phyloP scores from a whole-genome alignment of 2,888 invertebrate species.

The Diabrotica balteata region DNA sequence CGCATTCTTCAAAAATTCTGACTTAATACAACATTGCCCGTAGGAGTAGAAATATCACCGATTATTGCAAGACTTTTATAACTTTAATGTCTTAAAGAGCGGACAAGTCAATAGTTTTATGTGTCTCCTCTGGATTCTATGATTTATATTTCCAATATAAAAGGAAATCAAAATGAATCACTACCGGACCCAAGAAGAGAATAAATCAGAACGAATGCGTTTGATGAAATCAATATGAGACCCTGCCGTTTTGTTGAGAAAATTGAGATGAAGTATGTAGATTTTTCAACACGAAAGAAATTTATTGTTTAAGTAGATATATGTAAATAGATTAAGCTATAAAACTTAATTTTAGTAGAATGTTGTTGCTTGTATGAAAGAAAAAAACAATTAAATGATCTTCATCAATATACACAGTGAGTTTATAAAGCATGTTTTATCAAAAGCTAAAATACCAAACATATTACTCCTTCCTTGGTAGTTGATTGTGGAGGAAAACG shows the following conservation, averaged over 20 bases:
- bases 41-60: conserved; percentile 12
- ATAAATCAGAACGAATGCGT: conserved; percentile 30
- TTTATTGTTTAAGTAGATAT: too few species aligned
- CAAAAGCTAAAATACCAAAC: too few species aligned
- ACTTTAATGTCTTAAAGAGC: conserved; percentile 41
- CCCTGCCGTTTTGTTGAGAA: background rate
- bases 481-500: too few species aligned
- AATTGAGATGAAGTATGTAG: conserved; percentile 1
- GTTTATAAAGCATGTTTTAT: too few species aligned
- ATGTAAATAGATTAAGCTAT: too few species aligned
- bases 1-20: too few species aligned
- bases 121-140: conserved; percentile 42
- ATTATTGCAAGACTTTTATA: conserved; percentile 43
- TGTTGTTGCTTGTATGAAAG: too few species aligned
- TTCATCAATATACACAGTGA: too few species aligned
- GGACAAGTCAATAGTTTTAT: conserved; percentile 46
- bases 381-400: too few species aligned
- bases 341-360: too few species aligned
- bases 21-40: too few species aligned
- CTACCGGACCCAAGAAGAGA: conserved; percentile 26
- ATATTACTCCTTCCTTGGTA: too few species aligned
- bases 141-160: conserved; percentile 47
- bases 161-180: conserved; percentile 33
- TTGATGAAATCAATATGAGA: conserved; percentile 24
- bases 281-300: background rate